phyloP scores from a whole-genome alignment of 1,140 invertebrate genomes.

The Bombus superbus region DNA sequence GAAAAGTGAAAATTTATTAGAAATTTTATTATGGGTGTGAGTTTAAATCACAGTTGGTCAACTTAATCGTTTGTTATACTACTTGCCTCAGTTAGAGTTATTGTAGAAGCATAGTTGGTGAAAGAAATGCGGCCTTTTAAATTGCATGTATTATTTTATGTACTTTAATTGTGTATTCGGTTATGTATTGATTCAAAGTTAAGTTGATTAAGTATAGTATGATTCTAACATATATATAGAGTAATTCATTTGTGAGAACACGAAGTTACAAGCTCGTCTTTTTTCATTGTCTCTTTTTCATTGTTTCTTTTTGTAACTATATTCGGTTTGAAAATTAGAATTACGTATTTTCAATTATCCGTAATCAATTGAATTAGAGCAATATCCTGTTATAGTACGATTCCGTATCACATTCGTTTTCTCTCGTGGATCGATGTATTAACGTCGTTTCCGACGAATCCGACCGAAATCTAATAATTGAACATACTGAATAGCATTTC shows the following conservation, averaged over 20 bases:
- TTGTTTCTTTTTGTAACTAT: background rate
- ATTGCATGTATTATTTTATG: background rate
- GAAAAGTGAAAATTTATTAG: too few relatives aligned
- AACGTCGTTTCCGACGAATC: constrained; percentile 44
- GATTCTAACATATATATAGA: background rate
- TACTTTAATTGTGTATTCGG: background rate
- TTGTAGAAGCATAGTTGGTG: background rate
- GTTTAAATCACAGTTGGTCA: background rate
- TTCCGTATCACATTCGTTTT: constrained; percentile 37
- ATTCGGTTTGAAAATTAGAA: too few relatives aligned
- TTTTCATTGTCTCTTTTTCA: background rate
- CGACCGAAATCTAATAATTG: constrained; percentile 49
- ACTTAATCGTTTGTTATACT: background rate
- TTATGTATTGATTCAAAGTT: background rate
- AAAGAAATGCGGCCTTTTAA: background rate
- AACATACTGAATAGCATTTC: background rate
- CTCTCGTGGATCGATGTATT: constrained; percentile 37
- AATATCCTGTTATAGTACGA: too few relatives aligned
- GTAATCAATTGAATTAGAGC: too few relatives aligned
- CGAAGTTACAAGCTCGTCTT: too few relatives aligned
- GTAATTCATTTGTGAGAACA: background rate
- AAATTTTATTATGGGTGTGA: too few relatives aligned
- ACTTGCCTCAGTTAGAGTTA: background rate
- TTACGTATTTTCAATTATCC: too few relatives aligned
- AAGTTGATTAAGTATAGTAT: background rate